Evolutionary conservation across 2,888 invertebrate genomes (phyloP).

Genomic region (Pimpla rufipes): DNA sequence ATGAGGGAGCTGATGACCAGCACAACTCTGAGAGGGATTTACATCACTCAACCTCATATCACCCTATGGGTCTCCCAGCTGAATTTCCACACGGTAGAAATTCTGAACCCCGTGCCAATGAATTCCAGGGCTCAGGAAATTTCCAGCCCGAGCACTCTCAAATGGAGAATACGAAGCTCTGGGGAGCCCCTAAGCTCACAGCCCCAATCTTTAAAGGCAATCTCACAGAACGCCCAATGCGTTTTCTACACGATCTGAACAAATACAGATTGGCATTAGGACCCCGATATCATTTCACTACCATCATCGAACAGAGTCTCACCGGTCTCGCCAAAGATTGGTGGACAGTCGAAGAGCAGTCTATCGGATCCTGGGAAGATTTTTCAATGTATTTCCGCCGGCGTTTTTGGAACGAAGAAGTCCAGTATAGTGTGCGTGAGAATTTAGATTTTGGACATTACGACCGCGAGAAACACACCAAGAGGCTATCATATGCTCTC

Average conservation of each 20-base stretch:
- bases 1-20: no score
- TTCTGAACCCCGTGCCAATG: no score
- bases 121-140: no score
- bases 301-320: neutral
- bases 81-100: no score
- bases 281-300: neutral
- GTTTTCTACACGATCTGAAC: neutral
- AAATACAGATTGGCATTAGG: neutral
- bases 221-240: neutral
- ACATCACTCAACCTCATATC: no score
- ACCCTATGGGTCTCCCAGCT: no score
- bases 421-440: neutral
- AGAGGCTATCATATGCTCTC: no score
- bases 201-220: neutral
- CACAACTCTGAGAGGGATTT: no score
- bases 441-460: neutral
- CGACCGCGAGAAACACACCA: neutral
- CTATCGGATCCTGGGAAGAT: neutral
- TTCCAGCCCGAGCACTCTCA: neutral
- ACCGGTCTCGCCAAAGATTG: neutral
- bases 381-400: neutral
- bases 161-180: neutral
- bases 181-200: neutral
- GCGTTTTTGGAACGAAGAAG: conserved; percentile 14
- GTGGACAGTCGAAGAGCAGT: neutral